Evolutionary conservation across 2,888 invertebrate species (phyloP).

Genomic region (Meteorus colon): DNA sequence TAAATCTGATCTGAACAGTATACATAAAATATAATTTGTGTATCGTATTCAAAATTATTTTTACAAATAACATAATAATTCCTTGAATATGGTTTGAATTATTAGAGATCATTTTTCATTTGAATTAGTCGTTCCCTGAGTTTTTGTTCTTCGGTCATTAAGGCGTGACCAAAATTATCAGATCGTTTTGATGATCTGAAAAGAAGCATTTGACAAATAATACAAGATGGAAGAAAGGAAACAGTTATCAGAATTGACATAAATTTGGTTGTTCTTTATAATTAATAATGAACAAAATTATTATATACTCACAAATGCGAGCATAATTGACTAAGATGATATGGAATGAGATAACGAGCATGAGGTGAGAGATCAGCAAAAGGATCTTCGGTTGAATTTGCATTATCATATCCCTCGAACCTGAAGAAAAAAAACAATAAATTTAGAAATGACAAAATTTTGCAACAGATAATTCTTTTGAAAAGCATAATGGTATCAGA

Average conservation of each 20-base stretch:
- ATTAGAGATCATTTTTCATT: constrained; percentile 42
- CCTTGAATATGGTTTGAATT: neutral
- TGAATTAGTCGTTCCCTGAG: constrained; percentile 45
- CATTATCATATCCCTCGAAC: constrained; percentile 57
- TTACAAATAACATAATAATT: neutral
- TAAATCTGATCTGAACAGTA: no score
- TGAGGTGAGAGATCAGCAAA: constrained; percentile 61
- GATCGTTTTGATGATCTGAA: constrained; percentile 48
- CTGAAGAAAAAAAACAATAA: constrained; percentile 45
- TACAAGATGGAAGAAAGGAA: neutral
- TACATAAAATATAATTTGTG: no score
- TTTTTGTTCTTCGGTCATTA: constrained; percentile 43
- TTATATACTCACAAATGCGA: constrained; percentile 59
- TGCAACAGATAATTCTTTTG: no score
- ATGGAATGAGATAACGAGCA: constrained; percentile 61
- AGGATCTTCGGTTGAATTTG: constrained; percentile 57
- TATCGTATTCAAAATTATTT: no score
- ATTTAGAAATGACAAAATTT: constrained; percentile 15
- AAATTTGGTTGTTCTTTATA: neutral
- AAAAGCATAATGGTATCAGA: no score
- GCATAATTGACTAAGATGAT: constrained; percentile 59
- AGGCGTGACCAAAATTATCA: constrained; percentile 24
- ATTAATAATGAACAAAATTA: constrained; percentile 13
- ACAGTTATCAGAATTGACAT: neutral
- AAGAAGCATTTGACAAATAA: constrained; percentile 11